These are phyloP conservation scores for Aphrocallistes beatrix DNA, from an alignment of 37 sponge, comb jelly and placozoan species.

Conservation along the genomic window DNA sequence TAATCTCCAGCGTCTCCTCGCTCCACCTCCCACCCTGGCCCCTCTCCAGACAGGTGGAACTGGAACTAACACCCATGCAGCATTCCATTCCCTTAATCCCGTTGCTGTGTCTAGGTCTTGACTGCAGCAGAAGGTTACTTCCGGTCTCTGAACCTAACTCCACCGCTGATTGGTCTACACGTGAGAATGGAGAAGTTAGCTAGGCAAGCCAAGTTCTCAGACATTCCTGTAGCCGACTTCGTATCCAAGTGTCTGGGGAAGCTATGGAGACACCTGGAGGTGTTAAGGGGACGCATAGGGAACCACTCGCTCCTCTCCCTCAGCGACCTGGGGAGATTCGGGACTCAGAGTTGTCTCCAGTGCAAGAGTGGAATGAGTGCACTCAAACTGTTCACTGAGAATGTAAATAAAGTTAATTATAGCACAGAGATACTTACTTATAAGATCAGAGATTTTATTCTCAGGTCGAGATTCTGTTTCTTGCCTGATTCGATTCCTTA, in stretches of 20 bases:
- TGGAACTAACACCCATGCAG: background rate
- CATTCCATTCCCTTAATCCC: too few relatives aligned
- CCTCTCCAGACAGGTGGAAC: background rate
- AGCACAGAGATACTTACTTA: too few relatives aligned
- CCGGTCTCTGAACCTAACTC: background rate
- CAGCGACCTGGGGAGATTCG: background rate
- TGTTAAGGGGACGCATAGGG: too few relatives aligned
- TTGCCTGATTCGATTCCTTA: too few relatives aligned
- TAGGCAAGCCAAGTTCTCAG: background rate
- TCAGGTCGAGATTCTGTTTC: too few relatives aligned
- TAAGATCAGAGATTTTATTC: too few relatives aligned
- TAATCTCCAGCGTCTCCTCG: background rate
- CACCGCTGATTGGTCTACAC: slow-evolving; percentile 15
- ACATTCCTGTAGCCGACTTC: background rate
- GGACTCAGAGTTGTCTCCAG: background rate
- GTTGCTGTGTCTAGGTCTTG: too few relatives aligned
- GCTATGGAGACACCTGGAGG: background rate
- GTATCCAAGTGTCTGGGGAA: background rate
- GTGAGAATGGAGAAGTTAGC: background rate
- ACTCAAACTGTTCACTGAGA: background rate
- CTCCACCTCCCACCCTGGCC: background rate
- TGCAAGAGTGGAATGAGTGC: background rate
- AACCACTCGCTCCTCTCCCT: background rate
- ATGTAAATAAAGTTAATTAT: too few relatives aligned
- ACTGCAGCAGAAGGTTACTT: background rate